Base-by-base conservation (phyloP, 1,140 invertebrate species). In the Rhysida immarginata region DNA sequence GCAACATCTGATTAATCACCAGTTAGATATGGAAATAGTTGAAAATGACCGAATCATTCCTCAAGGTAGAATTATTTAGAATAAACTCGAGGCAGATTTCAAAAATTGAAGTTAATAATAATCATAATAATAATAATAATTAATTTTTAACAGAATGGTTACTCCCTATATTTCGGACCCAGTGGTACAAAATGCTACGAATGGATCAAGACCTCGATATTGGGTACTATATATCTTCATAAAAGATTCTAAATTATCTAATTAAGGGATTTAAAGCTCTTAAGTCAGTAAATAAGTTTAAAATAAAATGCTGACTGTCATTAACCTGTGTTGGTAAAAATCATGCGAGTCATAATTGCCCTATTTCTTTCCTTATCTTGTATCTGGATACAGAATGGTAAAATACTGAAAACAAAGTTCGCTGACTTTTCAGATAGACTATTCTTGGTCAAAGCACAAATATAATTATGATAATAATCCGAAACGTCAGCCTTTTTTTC, bases 11-110 rank as follows among this genome's bases (percentile, higher is more conserved):
- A 69, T 85, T 16, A 75, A 80, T 58, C 83, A 86, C 62, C 75
- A 82, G 59, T 71, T 81, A 61, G 84, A 85, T 63, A 73, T 84
- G 1, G 77, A 82, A 66, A 73, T 81, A 53, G 68, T 87, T 21
- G 72, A 81, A 60, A 69, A 71, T 41, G 85, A 87, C 63, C 77
- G 78, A 63, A 78, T 87, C 41, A 77, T 87, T 60, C 83, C 84
- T 13, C 11, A 41, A 13, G 35, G 35, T 41, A 41, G 35, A 41
- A 41, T 41, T 41, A 11, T 13, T n/a, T 13, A 41, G 11, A 13
- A 41, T 41, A 41, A 11, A 13, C 11, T 11, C 11, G n/a, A 11
- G 11, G 35, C 11, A 41, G n/a, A 13, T 13, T 41, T 11, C 35
- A 11, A 41, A 13, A n/a, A 41, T 41, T 41, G 35, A 13, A 13